Conservation (phyloP, 2,797 vertebrate genomes). For the Girardinus metallicus region DNA sequence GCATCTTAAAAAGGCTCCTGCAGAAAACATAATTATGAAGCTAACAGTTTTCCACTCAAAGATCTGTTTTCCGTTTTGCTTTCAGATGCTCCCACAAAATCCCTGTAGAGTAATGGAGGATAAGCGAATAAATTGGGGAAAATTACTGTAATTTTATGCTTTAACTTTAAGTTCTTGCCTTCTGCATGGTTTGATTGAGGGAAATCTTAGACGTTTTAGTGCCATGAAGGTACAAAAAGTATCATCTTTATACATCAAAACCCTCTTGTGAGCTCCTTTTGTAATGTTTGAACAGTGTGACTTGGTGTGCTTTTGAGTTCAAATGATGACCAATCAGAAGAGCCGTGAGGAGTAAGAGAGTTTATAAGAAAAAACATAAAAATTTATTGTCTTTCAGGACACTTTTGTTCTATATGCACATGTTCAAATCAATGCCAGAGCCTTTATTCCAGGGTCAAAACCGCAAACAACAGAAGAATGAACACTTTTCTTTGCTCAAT, state of each 20-base stretch:
- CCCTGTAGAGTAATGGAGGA: conserved; percentile 42
- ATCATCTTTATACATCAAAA: not conserved
- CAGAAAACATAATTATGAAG: conserved; percentile 7
- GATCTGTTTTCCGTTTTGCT: conserved; percentile 33
- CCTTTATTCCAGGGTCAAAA: not conserved
- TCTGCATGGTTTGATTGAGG: conserved; percentile 18
- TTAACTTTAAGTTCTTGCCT: conserved; percentile 24
- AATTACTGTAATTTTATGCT: conserved; percentile 14
- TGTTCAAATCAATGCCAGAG: not conserved
- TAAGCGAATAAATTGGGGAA: conserved; percentile 47
- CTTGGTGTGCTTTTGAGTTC: not conserved
- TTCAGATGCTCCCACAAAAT: conserved; percentile 18
- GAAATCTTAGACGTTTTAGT: not conserved
- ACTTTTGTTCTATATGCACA: not conserved
- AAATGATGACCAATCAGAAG: not conserved
- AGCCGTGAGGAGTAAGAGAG: not conserved
- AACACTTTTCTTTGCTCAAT: not conserved
- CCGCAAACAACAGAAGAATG: not conserved
- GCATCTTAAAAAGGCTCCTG: not conserved
- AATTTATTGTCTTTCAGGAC: not conserved
- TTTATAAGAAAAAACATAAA: not conserved
- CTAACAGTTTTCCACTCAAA: conserved; percentile 15
- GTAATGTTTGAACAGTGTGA: not conserved
- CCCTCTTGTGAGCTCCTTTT: not conserved
- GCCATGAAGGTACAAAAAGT: not conserved